phyloP scores from a whole-genome alignment of 2,888 invertebrate genomes.

The Agrotis exclamationis region DNA sequence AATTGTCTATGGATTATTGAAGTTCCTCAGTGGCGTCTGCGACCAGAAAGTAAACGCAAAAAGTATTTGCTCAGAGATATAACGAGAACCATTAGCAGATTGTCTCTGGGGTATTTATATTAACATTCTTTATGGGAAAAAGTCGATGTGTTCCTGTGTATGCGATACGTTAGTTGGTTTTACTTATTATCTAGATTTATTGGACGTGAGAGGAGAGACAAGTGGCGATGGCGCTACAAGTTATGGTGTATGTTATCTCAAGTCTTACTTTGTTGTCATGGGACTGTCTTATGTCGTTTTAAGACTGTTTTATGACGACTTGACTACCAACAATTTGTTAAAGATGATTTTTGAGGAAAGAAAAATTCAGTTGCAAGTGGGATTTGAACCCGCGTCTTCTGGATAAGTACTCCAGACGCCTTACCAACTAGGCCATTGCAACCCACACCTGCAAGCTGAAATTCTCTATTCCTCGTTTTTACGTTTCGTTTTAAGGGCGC shows the following conservation, averaged over 20 bases:
- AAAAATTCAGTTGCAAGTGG: too few species aligned
- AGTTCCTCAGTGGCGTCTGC: slow-evolving; percentile 60
- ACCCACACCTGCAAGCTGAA: too few species aligned
- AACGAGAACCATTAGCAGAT: slow-evolving; percentile 68
- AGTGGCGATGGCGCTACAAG: slow-evolving; percentile 24
- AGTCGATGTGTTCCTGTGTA: slow-evolving; percentile 52
- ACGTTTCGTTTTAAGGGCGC: too few species aligned
- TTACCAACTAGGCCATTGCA: too few species aligned
- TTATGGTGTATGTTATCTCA: slow-evolving; percentile 19
- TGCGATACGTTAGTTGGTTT: slow-evolving; percentile 55
- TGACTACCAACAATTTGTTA: not conserved
- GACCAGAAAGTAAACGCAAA: slow-evolving; percentile 44
- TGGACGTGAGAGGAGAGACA: slow-evolving; percentile 40
- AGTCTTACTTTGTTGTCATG: too few species aligned
- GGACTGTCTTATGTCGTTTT: too few species aligned
- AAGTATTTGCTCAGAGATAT: slow-evolving; percentile 52
- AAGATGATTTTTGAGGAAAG: too few species aligned
- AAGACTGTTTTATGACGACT: not conserved
- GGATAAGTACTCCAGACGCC: too few species aligned
- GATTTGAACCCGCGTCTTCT: too few species aligned
- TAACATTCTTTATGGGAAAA: slow-evolving; percentile 62
- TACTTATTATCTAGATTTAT: slow-evolving; percentile 54
- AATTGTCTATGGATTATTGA: slow-evolving; percentile 59
- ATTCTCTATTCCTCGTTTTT: too few species aligned
- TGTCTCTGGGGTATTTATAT: slow-evolving; percentile 62